phyloP scores from a whole-genome alignment of 92 coral and sea anemone species.

The Parazoanthus darwini region DNA sequence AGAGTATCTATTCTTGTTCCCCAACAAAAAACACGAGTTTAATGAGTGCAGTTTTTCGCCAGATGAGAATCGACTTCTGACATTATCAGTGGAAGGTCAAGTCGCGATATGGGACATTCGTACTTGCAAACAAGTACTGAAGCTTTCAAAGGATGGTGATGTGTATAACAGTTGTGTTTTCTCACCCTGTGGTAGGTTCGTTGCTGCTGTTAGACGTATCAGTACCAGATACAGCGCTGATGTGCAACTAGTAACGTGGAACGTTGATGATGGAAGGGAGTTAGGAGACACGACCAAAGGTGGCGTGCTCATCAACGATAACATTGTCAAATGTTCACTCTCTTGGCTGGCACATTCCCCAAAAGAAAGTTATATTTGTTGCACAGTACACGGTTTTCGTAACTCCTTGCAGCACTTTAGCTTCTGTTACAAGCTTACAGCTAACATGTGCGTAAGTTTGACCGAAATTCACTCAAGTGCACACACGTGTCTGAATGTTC shows the following conservation, averaged over 20 bases:
- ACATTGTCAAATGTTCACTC: not conserved
- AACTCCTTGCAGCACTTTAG: not conserved
- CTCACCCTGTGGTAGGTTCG: not conserved
- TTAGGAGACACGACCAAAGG: not conserved
- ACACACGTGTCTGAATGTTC: not conserved
- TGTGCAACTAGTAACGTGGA: not conserved
- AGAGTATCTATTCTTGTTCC: not conserved
- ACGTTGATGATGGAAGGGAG: not conserved
- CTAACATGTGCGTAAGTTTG: not conserved
- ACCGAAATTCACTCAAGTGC: not conserved
- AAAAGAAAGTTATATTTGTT: not conserved
- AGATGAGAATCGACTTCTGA: not conserved
- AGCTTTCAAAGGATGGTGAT: not conserved
- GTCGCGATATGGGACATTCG: not conserved
- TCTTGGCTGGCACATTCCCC: slow-evolving; percentile 12
- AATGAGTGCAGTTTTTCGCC: slow-evolving; percentile 5
- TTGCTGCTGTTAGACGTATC: not conserved
- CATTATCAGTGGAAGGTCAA: not conserved
- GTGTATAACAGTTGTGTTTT: not conserved
- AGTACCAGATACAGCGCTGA: not conserved
- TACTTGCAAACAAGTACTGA: not conserved
- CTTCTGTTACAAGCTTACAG: not conserved
- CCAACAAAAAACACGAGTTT: slow-evolving; percentile 1
- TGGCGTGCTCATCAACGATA: not conserved
- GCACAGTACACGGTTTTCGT: not conserved